phyloP scores from a whole-genome alignment of 2,797 vertebrate species.

The Rhynchonycteris naso region DNA sequence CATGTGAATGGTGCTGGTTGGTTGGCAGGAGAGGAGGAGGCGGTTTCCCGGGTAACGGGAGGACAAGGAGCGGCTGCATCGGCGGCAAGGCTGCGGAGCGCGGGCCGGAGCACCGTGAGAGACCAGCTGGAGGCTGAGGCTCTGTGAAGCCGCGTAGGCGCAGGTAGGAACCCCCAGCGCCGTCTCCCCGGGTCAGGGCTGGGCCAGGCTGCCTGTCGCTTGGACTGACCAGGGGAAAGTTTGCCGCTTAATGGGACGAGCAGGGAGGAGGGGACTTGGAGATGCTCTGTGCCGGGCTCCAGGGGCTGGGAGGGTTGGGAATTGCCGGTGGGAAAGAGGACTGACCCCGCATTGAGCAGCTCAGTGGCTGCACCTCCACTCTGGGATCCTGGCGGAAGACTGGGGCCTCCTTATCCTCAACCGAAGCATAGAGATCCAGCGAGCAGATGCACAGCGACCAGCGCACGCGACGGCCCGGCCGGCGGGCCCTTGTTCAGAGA shows the following conservation, averaged over 20 bases:
- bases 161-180: conserved; percentile 66
- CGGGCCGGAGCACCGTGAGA: conserved; percentile 60
- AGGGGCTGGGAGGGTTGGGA: conserved; percentile 33
- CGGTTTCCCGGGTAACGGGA: conserved; percentile 83
- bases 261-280: conserved; percentile 52
- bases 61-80: conserved; percentile 78
- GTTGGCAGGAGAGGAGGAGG: conserved; percentile 80
- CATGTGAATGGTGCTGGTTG: conserved; percentile 83
- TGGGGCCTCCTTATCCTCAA: neutral
- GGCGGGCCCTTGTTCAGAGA: conserved; percentile 60
- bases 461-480: neutral
- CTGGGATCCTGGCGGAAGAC: neutral
- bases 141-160: conserved; percentile 20
- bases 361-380: neutral
- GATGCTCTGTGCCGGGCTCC: conserved; percentile 54
- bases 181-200: neutral
- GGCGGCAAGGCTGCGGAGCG: conserved; percentile 70
- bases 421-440: neutral
- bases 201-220: neutral
- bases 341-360: neutral
- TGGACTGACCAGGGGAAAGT: conserved; percentile 52
- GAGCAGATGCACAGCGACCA: neutral
- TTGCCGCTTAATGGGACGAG: conserved; percentile 18
- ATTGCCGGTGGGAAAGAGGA: neutral
- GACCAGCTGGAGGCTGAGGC: conserved; percentile 48